These are phyloP conservation scores for Chloroceryle inda DNA, from an alignment of 2,797 vertebrate species.

Conservation along the genomic window DNA sequence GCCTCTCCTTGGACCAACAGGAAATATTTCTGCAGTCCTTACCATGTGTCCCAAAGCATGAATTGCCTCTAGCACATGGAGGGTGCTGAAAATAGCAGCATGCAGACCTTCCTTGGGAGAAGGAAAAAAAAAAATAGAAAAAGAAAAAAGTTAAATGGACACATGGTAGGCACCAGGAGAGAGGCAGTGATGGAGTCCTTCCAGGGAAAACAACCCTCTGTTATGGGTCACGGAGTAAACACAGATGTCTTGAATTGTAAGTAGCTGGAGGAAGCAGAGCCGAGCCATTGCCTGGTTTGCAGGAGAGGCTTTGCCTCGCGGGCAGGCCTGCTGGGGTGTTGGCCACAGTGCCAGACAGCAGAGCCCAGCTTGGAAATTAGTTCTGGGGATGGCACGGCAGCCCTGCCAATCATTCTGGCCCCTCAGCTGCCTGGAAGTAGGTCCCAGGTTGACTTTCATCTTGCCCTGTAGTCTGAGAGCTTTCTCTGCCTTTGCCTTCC, in stretches of 20 bases:
- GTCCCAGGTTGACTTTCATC: neutral
- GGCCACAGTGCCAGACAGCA: neutral
- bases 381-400: neutral
- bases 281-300: neutral
- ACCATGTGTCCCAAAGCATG: slow-evolving; percentile 25
- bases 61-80: slow-evolving; percentile 59
- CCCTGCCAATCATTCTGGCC: neutral
- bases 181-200: slow-evolving; percentile 56
- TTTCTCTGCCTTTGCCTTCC: neutral
- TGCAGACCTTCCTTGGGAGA: neutral
- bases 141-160: slow-evolving; percentile 24
- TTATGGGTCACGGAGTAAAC: slow-evolving; percentile 56
- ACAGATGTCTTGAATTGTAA: slow-evolving; percentile 45
- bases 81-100: slow-evolving; percentile 51
- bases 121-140: neutral
- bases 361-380: neutral
- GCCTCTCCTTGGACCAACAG: slow-evolving; percentile 4
- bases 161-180: slow-evolving; percentile 65
- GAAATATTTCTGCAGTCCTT: slow-evolving; percentile 65
- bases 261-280: neutral
- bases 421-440: fast-evolving
- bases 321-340: neutral
- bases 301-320: neutral
- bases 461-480: neutral
- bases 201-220: slow-evolving; percentile 64